Percentiles rank a stretch among this genome's conserved stretches.
phyloP scores from a whole-genome alignment of 1,140 invertebrate species.

The Drosophila pallidifrons region DNA sequence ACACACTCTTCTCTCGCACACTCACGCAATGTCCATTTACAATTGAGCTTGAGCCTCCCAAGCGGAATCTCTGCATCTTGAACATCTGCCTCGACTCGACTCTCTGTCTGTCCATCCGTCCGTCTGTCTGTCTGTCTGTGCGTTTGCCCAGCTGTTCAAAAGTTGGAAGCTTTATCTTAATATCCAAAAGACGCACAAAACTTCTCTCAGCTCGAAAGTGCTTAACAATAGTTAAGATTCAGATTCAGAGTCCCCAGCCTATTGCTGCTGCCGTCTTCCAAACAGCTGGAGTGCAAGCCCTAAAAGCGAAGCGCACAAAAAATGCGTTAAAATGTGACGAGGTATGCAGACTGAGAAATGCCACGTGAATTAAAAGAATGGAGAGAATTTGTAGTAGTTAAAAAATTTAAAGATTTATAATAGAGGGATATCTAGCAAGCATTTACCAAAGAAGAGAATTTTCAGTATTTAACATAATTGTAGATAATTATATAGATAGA shows the following conservation, averaged over 20 bases:
- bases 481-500: too few species aligned
- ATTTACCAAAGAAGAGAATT: too few species aligned
- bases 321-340: neutral
- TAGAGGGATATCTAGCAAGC: too few species aligned
- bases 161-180: slow-evolving; percentile 69
- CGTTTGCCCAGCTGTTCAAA: slow-evolving; percentile 19
- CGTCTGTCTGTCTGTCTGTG: neutral
- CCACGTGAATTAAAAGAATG: neutral
- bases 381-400: too few species aligned
- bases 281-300: slow-evolving; percentile 9
- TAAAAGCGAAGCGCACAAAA: neutral
- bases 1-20: neutral
- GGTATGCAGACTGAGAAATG: neutral
- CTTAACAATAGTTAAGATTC: slow-evolving; percentile 69
- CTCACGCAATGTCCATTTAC: slow-evolving; percentile 33
- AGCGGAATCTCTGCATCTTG: slow-evolving; percentile 35
- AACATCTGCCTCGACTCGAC: slow-evolving; percentile 18
- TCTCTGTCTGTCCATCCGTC: neutral
- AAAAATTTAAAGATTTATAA: too few species aligned
- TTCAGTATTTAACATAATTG: too few species aligned
- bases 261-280: neutral
- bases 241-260: slow-evolving; percentile 14
- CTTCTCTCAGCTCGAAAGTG: slow-evolving; percentile 51
- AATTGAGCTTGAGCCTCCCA: slow-evolving; percentile 43
- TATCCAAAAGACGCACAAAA: slow-evolving; percentile 47